A percentile compares a stretch with the other conserved stretches of the same genome.
Evolutionary conservation across 2,888 invertebrate genomes (phyloP).

Genomic region (Netelia inedita): DNA sequence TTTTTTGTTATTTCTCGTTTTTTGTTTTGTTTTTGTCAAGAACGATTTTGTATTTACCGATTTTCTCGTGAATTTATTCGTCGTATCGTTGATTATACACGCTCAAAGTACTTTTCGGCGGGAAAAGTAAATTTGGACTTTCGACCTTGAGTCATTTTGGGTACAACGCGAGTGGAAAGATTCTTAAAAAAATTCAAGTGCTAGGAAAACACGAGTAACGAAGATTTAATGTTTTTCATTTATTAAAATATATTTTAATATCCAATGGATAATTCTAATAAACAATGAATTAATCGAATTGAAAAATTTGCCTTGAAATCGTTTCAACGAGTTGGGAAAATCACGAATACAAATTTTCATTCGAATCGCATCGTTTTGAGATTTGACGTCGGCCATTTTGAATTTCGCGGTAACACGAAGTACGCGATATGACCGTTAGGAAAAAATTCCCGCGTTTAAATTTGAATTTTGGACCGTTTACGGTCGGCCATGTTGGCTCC

Average conservation of each 20-base stretch:
- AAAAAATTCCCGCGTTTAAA: not conserved
- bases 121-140: constrained; percentile 30
- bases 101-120: not conserved
- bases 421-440: too few species aligned
- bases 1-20: not conserved
- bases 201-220: not conserved
- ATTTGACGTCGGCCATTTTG: not conserved
- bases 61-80: too few species aligned
- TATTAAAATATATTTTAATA: not conserved
- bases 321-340: too few species aligned
- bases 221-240: not conserved
- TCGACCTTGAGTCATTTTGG: constrained; percentile 3
- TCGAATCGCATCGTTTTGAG: not conserved
- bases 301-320: too few species aligned
- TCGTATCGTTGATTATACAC: not conserved
- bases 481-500: not conserved
- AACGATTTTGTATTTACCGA: not conserved
- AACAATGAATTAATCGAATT: not conserved
- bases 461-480: too few species aligned
- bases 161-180: not conserved
- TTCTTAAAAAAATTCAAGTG: not conserved
- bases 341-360: not conserved
- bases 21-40: not conserved
- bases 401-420: not conserved
- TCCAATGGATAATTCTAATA: not conserved